Evolutionary conservation across 1,140 invertebrate genomes (phyloP).

Genomic region (Condylostylus longicornis): DNA sequence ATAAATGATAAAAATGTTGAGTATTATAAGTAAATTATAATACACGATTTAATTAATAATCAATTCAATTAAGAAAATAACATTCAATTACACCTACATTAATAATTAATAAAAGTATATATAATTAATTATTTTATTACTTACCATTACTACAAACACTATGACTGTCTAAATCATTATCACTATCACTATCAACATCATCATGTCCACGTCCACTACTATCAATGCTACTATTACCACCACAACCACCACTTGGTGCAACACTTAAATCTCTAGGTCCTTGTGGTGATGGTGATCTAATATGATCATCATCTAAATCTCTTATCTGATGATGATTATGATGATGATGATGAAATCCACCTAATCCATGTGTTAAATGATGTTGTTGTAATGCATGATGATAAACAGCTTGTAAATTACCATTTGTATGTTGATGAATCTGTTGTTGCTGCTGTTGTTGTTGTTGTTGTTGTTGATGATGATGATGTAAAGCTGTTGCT

Average conservation of each 20-base stretch:
- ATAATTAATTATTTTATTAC: constrained; percentile 18
- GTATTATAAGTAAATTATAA: too few relatives aligned
- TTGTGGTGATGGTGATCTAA: constrained; percentile 26
- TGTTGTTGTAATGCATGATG: too few relatives aligned
- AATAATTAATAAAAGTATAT: too few relatives aligned
- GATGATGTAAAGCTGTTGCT: constrained; percentile 6
- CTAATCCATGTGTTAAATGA: constrained; percentile 1
- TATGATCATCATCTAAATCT: constrained; percentile 10
- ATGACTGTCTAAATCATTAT: constrained; percentile 27
- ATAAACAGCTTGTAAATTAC: too few relatives aligned
- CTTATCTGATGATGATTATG: constrained; percentile 13
- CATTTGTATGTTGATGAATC: constrained; percentile 14
- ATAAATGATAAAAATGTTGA: too few relatives aligned
- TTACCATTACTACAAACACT: constrained; percentile 34
- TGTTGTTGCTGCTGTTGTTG: constrained; percentile 20
- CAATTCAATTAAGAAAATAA: too few relatives aligned
- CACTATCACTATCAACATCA: constrained; percentile 24
- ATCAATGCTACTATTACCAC: constrained; percentile 24
- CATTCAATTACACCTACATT: too few relatives aligned
- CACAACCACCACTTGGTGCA: constrained; percentile 7
- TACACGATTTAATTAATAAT: too few relatives aligned
- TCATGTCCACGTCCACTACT: constrained; percentile 14
- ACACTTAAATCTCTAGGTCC: constrained; percentile 14
- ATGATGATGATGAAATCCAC: constrained; percentile 6
- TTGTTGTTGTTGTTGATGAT: constrained; percentile 21